Evolutionary conservation across 2,113 vertebrate genomes (phyloP), one percentile per base, ranked within the genome.

Genomic region (Microcebus tavaratra): DNA sequence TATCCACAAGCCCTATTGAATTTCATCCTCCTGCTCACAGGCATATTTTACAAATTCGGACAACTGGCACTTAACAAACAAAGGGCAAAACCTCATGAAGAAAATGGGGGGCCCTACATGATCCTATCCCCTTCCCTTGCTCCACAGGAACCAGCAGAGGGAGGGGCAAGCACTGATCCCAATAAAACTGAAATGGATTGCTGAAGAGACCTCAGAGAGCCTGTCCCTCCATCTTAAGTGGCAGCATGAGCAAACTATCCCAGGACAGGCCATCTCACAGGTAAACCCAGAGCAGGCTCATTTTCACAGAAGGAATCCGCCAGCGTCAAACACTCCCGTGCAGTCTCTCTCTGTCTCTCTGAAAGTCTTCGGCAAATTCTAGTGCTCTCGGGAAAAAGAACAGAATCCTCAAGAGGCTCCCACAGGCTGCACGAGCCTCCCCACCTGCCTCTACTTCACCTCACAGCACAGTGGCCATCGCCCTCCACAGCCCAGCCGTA

Each of bases 261-360:
- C 27, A 76, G 39, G 8, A 29, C 8, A 17, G 5, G 13, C 20
- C 23, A 18, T 8, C 68, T 29, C n/a, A 27, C 8, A 3, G 6
- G 10, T 11, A 15, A 79, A 75, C 82, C 55, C 39, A 67, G 50
- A 42, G 3, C 65, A 34, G 76, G 25, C 25, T 70, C 61, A 6
- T 73, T 57, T 36, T 14, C 55, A 73, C 3, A 11, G 12, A 39
- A 70, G 29, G 2, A 67, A 76, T 31, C 8, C 29, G 21, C 25
- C 39, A 2, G 0, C 2, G n/a, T n/a, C 39, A 17, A 72, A 67
- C 4, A 39, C 18, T 6, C 34, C 11, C 8, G 23, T 17, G 48
- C 1, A 18, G 13, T 21, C 5, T 55, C 31, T 6, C 25, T 25
- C 7, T 15, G 2, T 27, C 29, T 75, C 20, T 50, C 25, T 25